Evolutionary conservation across 2,888 invertebrate genomes (phyloP).

Genomic region (Hyalella azteca): DNA sequence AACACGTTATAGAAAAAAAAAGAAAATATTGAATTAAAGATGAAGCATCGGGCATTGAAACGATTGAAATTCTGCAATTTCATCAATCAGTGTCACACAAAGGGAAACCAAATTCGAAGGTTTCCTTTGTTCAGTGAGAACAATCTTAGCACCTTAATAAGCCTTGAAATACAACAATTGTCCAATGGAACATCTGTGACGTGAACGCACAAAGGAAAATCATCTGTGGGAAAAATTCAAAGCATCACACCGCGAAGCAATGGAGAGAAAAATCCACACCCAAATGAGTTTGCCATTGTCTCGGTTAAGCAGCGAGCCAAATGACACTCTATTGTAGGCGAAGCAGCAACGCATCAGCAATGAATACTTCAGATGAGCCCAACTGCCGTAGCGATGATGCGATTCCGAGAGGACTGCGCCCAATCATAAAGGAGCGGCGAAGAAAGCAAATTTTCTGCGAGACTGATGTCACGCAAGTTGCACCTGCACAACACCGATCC

Average conservation of each 20-base stretch:
- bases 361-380: background rate
- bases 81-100: no score
- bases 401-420: background rate
- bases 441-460: background rate
- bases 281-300: conserved; percentile 14
- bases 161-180: background rate
- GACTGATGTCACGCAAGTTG: background rate
- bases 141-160: no score
- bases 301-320: background rate
- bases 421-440: background rate
- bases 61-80: no score
- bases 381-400: background rate
- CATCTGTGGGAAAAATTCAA: background rate
- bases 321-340: conserved; percentile 12
- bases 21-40: no score
- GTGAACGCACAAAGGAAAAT: background rate
- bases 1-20: no score
- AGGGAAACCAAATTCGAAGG: no score
- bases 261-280: background rate
- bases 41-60: no score
- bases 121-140: no score
- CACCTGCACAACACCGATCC: background rate
- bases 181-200: background rate
- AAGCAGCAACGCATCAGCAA: background rate
- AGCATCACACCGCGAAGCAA: background rate